Conservation (phyloP, 2,888 invertebrate genomes). For the Silvanus unidentatus region DNA sequence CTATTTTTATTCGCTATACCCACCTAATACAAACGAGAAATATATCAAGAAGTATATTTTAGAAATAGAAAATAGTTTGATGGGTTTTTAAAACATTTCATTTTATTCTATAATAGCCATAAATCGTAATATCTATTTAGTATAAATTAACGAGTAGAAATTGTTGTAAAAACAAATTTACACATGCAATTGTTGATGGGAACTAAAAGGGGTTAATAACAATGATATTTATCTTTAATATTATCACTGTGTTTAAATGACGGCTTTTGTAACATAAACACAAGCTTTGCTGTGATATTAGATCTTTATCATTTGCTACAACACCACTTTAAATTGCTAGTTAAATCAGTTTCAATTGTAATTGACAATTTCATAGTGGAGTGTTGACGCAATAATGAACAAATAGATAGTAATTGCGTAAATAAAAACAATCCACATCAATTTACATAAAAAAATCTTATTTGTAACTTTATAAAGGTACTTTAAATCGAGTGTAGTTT, state of each 20-base stretch:
- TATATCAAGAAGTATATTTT: too few relatives aligned
- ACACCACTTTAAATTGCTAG: constrained; percentile 1
- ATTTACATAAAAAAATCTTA: neutral
- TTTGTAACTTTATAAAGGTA: constrained; percentile 3
- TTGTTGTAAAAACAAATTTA: neutral
- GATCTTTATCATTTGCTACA: constrained; percentile 3
- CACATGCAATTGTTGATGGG: neutral
- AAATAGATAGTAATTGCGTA: neutral
- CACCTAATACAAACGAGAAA: too few relatives aligned
- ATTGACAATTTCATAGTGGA: neutral
- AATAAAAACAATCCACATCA: neutral
- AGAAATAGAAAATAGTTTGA: too few relatives aligned
- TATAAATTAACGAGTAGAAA: too few relatives aligned
- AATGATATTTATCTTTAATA: constrained; percentile 5
- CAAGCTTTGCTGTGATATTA: constrained; percentile 1
- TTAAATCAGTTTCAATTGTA: constrained; percentile 1
- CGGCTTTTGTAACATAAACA: constrained; percentile 4
- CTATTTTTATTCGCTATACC: too few relatives aligned
- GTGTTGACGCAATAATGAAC: neutral
- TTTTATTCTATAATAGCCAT: too few relatives aligned
- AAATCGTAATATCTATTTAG: too few relatives aligned
- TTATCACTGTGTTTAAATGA: constrained; percentile 2
- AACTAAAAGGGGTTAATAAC: neutral
- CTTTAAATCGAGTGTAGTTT: constrained; percentile 1
- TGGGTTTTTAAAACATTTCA: too few relatives aligned